Conservation (phyloP, 2,113 vertebrate genomes). For the Poicephalus gulielmi region DNA sequence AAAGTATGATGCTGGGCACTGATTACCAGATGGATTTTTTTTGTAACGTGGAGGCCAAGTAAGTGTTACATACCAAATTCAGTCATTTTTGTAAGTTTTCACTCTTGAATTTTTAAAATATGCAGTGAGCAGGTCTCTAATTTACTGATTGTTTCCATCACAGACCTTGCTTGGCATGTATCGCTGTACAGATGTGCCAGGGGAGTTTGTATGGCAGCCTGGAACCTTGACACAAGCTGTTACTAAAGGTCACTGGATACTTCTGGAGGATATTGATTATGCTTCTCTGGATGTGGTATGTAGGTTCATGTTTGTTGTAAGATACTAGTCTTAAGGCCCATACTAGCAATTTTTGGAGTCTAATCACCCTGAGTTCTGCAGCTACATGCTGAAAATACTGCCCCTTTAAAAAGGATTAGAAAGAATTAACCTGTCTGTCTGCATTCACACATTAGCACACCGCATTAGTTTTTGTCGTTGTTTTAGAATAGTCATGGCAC, state of each 20-base stretch:
- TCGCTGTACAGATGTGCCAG: slow-evolving; percentile 93
- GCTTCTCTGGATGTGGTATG: slow-evolving; percentile 95
- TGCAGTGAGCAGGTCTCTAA: background rate
- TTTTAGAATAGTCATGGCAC: background rate
- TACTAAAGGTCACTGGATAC: slow-evolving; percentile 90
- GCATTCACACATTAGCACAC: rapidly evolving
- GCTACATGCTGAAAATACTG: background rate
- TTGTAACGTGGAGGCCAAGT: background rate
- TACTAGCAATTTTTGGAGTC: background rate
- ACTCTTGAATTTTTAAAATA: background rate
- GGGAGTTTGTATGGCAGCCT: slow-evolving; percentile 96
- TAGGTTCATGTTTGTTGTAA: background rate
- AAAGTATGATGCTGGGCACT: background rate
- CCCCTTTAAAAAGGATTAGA: background rate
- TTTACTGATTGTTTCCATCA: background rate
- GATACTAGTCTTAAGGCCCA: background rate
- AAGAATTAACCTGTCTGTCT: background rate
- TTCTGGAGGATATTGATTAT: slow-evolving; percentile 96
- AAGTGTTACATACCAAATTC: background rate
- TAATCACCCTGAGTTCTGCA: background rate
- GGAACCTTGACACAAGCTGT: slow-evolving; percentile 93
- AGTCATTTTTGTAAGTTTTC: background rate
- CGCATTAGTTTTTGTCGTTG: background rate
- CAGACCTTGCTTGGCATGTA: slow-evolving; percentile 96
- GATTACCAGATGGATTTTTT: background rate